Evolutionary conservation across 2,888 invertebrate species (phyloP).

Genomic region (Druceiella hillmani): DNA sequence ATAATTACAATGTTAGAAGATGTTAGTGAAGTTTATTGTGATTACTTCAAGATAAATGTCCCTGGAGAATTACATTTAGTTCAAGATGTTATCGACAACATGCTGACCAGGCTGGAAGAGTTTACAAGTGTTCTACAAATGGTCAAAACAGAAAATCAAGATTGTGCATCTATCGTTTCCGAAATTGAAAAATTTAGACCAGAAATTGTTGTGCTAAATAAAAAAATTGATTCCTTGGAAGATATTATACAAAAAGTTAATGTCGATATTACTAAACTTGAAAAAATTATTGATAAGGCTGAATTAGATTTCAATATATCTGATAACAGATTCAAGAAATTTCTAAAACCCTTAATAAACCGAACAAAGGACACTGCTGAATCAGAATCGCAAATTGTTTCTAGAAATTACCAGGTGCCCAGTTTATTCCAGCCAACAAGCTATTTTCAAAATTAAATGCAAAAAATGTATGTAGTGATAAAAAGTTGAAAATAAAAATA

Average conservation of each 20-base stretch:
- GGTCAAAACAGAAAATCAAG: slow-evolving; percentile 45
- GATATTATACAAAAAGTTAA: slow-evolving; percentile 50
- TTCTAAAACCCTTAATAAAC: slow-evolving; percentile 56
- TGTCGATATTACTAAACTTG: slow-evolving; percentile 45
- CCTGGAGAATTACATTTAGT: slow-evolving; percentile 52
- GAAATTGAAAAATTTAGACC: slow-evolving; percentile 48
- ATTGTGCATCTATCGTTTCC: slow-evolving; percentile 42
- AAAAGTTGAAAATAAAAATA: no score
- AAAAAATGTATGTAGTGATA: no score
- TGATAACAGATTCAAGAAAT: slow-evolving; percentile 54
- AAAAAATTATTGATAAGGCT: slow-evolving; percentile 54
- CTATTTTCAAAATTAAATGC: no score
- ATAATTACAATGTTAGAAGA: slow-evolving; percentile 42
- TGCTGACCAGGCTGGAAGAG: slow-evolving; percentile 62
- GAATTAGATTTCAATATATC: slow-evolving; percentile 54
- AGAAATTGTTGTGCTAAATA: slow-evolving; percentile 48
- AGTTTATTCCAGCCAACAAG: no score
- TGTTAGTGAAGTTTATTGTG: slow-evolving; percentile 49
- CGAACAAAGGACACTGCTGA: slow-evolving; percentile 34
- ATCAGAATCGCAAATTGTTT: no score
- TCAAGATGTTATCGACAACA: slow-evolving; percentile 60
- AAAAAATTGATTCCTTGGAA: slow-evolving; percentile 51
- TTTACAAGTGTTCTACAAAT: slow-evolving; percentile 56
- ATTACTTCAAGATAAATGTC: slow-evolving; percentile 50
- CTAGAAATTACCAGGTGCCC: no score